Conservation (phyloP, 2,888 invertebrate genomes). For the Seladonia tumulorum region DNA sequence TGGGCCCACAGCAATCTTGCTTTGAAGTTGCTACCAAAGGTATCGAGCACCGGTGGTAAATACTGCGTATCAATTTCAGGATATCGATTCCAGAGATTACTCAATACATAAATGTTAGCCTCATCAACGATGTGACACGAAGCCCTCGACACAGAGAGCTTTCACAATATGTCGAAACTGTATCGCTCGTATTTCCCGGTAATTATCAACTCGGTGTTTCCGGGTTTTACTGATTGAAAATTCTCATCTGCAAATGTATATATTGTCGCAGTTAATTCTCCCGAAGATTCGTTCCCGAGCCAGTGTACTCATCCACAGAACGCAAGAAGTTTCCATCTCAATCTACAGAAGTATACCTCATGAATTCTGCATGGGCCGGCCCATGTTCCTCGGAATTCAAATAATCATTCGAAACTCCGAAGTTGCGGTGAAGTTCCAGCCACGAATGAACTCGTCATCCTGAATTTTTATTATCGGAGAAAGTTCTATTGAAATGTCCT, state of each 20-base stretch:
- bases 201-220: neutral
- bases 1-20: neutral
- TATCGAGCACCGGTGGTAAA: constrained; percentile 25
- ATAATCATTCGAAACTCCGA: constrained; percentile 1
- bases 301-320: neutral
- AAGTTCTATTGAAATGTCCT: neutral
- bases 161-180: neutral
- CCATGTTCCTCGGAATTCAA: neutral
- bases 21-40: neutral
- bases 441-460: neutral
- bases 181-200: neutral
- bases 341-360: neutral
- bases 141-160: neutral
- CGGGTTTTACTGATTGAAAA: neutral
- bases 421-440: neutral
- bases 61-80: neutral
- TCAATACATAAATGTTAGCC: neutral
- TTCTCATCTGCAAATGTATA: neutral
- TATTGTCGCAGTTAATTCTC: neutral
- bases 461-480: constrained; percentile 1
- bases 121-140: neutral
- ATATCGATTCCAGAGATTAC: neutral
- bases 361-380: constrained; percentile 3
- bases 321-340: neutral
- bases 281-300: neutral